These are phyloP conservation scores for Acanthosoma haemorrhoidale DNA, from an alignment of 2,888 invertebrate genomes.

Conservation along the genomic window DNA sequence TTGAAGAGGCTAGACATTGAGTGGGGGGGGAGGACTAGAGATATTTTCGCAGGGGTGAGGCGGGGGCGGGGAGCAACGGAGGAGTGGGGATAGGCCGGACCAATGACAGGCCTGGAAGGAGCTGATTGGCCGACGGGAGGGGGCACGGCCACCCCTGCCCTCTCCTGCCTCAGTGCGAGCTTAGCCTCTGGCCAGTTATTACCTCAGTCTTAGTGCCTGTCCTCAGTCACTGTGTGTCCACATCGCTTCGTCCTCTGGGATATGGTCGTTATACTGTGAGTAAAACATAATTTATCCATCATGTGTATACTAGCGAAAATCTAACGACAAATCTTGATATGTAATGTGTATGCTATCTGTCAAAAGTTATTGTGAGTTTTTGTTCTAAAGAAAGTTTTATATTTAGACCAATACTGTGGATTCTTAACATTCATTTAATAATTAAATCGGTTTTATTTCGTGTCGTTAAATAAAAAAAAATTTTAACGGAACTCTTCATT, in stretches of 20 bases:
- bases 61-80: neutral
- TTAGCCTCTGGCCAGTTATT: neutral
- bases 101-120: neutral
- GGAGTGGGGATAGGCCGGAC: neutral
- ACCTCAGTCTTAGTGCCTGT: neutral
- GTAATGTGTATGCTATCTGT: too few species aligned
- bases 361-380: too few species aligned
- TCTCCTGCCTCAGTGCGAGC: neutral
- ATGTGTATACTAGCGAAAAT: too few species aligned
- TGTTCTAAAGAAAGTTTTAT: too few species aligned
- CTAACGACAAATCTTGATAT: too few species aligned
- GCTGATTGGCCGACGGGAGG: slow-evolving; percentile 3
- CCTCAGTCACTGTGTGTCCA: neutral
- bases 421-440: too few species aligned
- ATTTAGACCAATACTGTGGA: too few species aligned
- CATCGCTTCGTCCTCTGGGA: slow-evolving; percentile 5
- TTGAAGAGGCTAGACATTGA: neutral
- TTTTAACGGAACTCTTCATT: too few species aligned
- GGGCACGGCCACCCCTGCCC: neutral
- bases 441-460: too few species aligned
- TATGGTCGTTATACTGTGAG: slow-evolving; percentile 27
- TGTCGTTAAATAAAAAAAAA: too few species aligned
- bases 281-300: too few species aligned
- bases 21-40: neutral
- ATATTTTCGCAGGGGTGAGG: slow-evolving; percentile 3